phyloP scores from a whole-genome alignment of 2,888 invertebrate genomes.

The Coremacera marginata region DNA sequence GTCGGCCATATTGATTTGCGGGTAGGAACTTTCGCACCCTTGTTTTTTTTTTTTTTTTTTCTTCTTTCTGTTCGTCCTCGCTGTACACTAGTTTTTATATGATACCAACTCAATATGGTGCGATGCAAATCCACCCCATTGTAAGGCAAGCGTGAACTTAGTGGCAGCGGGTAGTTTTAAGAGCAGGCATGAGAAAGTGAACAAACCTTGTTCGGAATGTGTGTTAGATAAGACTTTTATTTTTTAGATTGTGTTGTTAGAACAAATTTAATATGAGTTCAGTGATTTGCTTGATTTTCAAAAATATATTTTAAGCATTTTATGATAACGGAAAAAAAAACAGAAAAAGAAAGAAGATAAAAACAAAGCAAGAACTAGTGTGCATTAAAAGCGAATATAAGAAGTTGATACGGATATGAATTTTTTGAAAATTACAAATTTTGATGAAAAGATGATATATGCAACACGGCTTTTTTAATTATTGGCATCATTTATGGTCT shows the following conservation, averaged over 20 bases:
- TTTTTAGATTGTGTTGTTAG: not conserved
- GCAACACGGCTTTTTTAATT: too few species aligned
- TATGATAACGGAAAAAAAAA: too few species aligned
- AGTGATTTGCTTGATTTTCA: too few species aligned
- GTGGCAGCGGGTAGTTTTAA: not conserved
- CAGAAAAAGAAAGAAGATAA: too few species aligned
- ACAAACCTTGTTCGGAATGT: not conserved
- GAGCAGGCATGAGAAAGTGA: not conserved
- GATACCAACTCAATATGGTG: slow-evolving; percentile 8
- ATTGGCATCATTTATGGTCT: too few species aligned
- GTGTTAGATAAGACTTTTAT: not conserved
- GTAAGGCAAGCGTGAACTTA: not conserved
- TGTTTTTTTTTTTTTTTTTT: slow-evolving; percentile 42
- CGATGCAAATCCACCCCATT: slow-evolving; percentile 31
- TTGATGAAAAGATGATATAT: too few species aligned
- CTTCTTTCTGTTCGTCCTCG: not conserved
- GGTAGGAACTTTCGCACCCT: slow-evolving; percentile 54
- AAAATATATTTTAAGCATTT: too few species aligned
- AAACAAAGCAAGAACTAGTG: too few species aligned
- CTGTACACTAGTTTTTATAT: not conserved
- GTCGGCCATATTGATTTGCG: slow-evolving; percentile 58
- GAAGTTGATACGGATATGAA: too few species aligned
- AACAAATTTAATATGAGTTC: too few species aligned
- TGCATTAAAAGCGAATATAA: too few species aligned
- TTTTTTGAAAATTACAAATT: too few species aligned